Evolutionary conservation across 2,797 vertebrate genomes (phyloP).

Genomic region (Gymnothorax javanicus): DNA sequence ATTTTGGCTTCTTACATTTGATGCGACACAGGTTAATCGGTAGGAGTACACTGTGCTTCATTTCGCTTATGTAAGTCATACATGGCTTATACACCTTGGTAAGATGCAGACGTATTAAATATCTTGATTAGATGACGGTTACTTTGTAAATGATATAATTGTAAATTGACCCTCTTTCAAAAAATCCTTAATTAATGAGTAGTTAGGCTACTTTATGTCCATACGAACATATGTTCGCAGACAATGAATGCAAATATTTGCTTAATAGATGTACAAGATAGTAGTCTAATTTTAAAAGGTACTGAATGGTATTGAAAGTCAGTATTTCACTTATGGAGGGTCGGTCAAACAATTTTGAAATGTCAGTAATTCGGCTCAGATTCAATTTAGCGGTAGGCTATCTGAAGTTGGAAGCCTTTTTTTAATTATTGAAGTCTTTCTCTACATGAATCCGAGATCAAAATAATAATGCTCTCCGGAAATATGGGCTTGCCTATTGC

Average conservation of each 20-base stretch:
- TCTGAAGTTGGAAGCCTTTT: too few species aligned
- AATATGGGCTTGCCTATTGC: too few species aligned
- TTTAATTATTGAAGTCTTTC: too few species aligned
- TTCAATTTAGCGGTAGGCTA: too few species aligned
- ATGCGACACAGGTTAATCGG: conserved; percentile 38
- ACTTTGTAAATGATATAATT: not conserved
- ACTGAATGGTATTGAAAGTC: too few species aligned
- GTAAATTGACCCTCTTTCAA: not conserved
- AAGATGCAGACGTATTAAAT: conserved; percentile 18
- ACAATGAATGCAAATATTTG: not conserved
- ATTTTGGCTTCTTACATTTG: conserved; percentile 38
- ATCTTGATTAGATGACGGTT: not conserved
- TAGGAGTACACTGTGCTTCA: conserved; percentile 35
- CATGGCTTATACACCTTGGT: conserved; percentile 25
- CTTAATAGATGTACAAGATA: not conserved
- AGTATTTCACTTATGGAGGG: not conserved
- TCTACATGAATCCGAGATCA: too few species aligned
- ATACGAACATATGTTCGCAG: not conserved
- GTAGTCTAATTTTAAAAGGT: not conserved
- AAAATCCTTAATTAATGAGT: not conserved
- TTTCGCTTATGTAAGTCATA: conserved; percentile 40
- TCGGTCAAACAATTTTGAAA: too few species aligned
- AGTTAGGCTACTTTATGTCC: not conserved
- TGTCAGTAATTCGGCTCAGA: too few species aligned
- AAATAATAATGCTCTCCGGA: too few species aligned